These are phyloP conservation scores for Micronycteris hirsuta DNA, from an alignment of 2,113 vertebrate genomes.

Conservation along the genomic window DNA sequence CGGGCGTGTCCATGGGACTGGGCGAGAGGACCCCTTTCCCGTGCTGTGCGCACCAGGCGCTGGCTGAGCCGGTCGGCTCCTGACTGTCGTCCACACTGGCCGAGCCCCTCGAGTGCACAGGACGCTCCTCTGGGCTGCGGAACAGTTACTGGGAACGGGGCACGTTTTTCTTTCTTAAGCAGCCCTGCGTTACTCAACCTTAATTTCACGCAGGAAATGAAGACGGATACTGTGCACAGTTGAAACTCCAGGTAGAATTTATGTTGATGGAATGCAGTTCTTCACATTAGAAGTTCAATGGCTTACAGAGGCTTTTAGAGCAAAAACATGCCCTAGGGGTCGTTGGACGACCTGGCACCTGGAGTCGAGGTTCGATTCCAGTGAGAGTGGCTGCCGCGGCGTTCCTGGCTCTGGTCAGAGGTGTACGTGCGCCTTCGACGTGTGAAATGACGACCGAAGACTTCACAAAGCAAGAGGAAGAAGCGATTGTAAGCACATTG, in stretches of 20 bases:
- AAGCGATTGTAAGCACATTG: not conserved
- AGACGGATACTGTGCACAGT: constrained; percentile 29
- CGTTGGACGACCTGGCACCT: constrained; percentile 37
- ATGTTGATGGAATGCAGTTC: constrained; percentile 53
- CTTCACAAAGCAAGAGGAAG: not conserved
- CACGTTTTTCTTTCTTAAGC: not conserved
- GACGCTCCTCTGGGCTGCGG: constrained; percentile 19
- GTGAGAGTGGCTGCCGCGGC: not conserved
- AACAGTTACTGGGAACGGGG: constrained; percentile 52
- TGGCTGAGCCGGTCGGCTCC: not conserved
- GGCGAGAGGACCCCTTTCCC: not conserved
- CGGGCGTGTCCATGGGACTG: not conserved
- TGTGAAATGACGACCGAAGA: not conserved
- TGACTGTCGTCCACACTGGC: not conserved
- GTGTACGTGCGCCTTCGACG: not conserved
- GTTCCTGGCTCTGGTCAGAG: not conserved
- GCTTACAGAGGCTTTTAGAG: constrained; percentile 32
- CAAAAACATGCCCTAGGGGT: constrained; percentile 40
- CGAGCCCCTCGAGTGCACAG: not conserved
- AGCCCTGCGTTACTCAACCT: not conserved
- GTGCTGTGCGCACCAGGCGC: not conserved
- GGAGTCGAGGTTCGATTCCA: constrained; percentile 43
- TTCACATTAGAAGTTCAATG: constrained; percentile 54
- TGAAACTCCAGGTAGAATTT: constrained; percentile 58
- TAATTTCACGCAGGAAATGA: constrained; percentile 60